Percentiles rank a stretch among this genome's conserved stretches.
phyloP scores from a whole-genome alignment of 2,888 invertebrate genomes.

The Sceliomorpha sp. region DNA sequence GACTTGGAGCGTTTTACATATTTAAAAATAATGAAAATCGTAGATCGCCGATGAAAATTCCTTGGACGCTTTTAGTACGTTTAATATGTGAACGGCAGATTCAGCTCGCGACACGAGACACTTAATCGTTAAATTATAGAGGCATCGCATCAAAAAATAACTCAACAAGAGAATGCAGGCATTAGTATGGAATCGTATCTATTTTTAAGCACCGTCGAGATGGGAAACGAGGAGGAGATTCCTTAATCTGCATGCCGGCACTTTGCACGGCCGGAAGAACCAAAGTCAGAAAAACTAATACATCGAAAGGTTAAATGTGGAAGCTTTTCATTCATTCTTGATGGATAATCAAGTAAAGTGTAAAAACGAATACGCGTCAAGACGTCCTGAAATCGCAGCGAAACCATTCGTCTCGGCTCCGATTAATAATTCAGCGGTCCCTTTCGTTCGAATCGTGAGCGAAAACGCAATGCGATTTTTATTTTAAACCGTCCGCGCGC shows the following conservation, averaged over 20 bases:
- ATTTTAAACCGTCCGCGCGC: slow-evolving; percentile 1
- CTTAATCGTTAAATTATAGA: slow-evolving; percentile 55
- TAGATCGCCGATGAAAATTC: slow-evolving; percentile 45
- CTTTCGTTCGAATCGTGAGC: background rate
- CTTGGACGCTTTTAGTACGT: slow-evolving; percentile 56
- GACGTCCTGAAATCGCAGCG: too few relatives aligned
- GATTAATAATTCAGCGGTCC: too few relatives aligned
- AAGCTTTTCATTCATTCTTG: slow-evolving; percentile 13
- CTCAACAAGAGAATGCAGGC: slow-evolving; percentile 41
- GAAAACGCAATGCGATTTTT: slow-evolving; percentile 4
- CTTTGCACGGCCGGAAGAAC: slow-evolving; percentile 8
- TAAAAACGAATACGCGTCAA: too few relatives aligned
- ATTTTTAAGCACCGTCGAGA: slow-evolving; percentile 45
- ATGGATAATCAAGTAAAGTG: too few relatives aligned
- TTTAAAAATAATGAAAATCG: slow-evolving; percentile 36
- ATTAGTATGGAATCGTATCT: slow-evolving; percentile 34
- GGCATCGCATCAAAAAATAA: slow-evolving; percentile 49
- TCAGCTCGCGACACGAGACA: slow-evolving; percentile 52
- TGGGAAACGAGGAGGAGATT: slow-evolving; percentile 18
- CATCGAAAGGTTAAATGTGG: slow-evolving; percentile 21
- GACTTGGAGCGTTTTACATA: slow-evolving; percentile 43
- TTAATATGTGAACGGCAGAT: slow-evolving; percentile 53
- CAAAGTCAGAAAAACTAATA: slow-evolving; percentile 13
- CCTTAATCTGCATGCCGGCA: slow-evolving; percentile 22
- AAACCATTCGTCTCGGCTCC: too few relatives aligned